Conservation (phyloP, 2,113 vertebrate species). For the Setophaga petechia region DNA sequence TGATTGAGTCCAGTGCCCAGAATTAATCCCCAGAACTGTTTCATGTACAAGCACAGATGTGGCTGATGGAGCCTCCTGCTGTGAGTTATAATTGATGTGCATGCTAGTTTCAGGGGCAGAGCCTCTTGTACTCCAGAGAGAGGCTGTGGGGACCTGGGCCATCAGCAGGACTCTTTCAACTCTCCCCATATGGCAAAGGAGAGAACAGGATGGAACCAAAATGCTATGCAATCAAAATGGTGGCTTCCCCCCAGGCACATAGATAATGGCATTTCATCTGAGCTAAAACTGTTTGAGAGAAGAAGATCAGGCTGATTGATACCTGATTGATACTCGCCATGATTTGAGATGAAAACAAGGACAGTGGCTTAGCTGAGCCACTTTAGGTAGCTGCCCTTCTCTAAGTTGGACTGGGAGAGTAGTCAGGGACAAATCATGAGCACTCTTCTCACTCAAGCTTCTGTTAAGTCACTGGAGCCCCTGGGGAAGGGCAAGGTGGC, state of each 20-base stretch:
- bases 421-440: not conserved
- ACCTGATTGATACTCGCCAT: fast-evolving
- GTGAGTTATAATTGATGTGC: not conserved
- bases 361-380: not conserved
- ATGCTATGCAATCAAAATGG: not conserved
- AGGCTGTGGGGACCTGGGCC: not conserved
- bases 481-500: not conserved
- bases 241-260: not conserved
- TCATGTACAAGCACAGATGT: not conserved
- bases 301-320: not conserved
- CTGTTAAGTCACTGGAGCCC: not conserved
- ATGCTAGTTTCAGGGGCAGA: not conserved
- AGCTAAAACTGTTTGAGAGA: not conserved
- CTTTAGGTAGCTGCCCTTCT: not conserved
- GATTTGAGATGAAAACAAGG: not conserved
- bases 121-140: not conserved
- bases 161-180: not conserved
- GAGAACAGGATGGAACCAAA: not conserved
- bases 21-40: not conserved
- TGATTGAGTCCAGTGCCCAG: not conserved
- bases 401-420: not conserved
- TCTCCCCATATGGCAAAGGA: not conserved
- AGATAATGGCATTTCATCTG: not conserved
- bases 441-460: not conserved
- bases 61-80: not conserved